Conservation (phyloP, 2,888 invertebrate genomes). For the Trissolcus brochymenae region DNA sequence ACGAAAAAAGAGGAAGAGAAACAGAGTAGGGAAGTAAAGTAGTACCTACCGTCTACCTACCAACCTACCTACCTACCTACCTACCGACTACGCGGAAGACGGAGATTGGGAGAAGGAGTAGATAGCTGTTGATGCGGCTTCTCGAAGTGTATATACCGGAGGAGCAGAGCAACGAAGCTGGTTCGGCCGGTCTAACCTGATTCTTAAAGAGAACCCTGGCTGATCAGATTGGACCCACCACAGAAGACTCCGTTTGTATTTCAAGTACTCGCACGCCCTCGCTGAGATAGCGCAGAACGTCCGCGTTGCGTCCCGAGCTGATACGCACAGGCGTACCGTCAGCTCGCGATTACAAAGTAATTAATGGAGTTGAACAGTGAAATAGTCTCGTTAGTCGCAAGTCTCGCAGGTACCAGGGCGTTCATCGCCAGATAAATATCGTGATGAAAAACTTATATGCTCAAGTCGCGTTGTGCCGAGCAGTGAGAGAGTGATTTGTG, state of each 20-base stretch:
- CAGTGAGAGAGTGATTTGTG: slow-evolving; percentile 19
- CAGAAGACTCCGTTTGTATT: slow-evolving; percentile 74
- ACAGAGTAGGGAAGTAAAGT: slow-evolving; percentile 62
- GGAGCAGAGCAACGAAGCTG: slow-evolving; percentile 72
- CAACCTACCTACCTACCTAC: slow-evolving; percentile 65
- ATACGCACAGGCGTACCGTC: slow-evolving; percentile 14
- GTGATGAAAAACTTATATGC: neutral
- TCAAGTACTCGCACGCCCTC: slow-evolving; percentile 73
- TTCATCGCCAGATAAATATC: neutral
- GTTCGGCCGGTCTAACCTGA: slow-evolving; percentile 77
- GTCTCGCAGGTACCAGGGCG: neutral
- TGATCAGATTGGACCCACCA: slow-evolving; percentile 74
- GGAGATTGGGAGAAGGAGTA: slow-evolving; percentile 65
- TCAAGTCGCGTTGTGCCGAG: neutral
- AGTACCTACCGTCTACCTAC: slow-evolving; percentile 62
- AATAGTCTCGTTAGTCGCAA: neutral
- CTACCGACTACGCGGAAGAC: slow-evolving; percentile 71
- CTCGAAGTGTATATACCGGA: slow-evolving; percentile 58
- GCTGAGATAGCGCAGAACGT: slow-evolving; percentile 58
- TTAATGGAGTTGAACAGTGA: slow-evolving; percentile 8
- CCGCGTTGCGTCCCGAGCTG: slow-evolving; percentile 42
- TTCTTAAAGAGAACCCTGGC: slow-evolving; percentile 74
- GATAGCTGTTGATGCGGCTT: slow-evolving; percentile 57
- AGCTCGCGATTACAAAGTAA: slow-evolving; percentile 30
- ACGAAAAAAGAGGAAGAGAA: slow-evolving; percentile 52